phyloP scores from a whole-genome alignment of 2,888 invertebrate species.

The Phyto melanocephala region DNA sequence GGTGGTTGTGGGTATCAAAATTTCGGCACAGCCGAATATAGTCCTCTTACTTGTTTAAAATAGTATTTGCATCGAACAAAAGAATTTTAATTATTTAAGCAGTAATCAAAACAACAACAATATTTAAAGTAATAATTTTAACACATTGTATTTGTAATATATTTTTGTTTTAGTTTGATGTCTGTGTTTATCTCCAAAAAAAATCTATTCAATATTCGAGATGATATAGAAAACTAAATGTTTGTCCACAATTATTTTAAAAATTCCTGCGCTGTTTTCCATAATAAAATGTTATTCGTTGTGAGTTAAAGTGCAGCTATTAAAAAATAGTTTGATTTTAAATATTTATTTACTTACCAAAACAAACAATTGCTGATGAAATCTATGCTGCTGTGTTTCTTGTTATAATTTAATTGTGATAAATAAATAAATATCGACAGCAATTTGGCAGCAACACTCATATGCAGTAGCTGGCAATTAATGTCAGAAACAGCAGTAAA shows the following conservation, averaged over 20 bases:
- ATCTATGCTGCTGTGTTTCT: neutral
- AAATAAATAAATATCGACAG: slow-evolving; percentile 7
- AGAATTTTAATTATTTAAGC: slow-evolving; percentile 25
- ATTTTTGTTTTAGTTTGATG: neutral
- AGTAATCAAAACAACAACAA: slow-evolving; percentile 26
- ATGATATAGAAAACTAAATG: neutral
- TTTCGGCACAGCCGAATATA: no score
- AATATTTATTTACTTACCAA: slow-evolving; percentile 48
- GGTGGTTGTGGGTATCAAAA: no score
- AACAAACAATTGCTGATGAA: neutral
- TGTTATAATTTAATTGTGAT: slow-evolving; percentile 3
- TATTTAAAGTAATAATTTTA: neutral
- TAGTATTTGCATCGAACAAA: slow-evolving; percentile 22
- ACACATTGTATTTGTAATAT: neutral
- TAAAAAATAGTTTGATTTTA: neutral
- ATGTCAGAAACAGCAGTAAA: neutral
- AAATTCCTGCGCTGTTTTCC: neutral
- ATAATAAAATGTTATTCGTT: neutral
- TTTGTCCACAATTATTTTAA: neutral
- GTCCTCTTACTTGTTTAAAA: slow-evolving; percentile 28
- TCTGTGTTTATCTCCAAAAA: no score
- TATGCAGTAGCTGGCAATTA: slow-evolving; percentile 1
- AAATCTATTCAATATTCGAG: no score
- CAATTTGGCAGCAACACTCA: neutral
- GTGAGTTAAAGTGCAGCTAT: neutral